Percentiles rank a stretch among this genome's conserved stretches.
These are phyloP conservation scores for Natator depressus DNA, from an alignment of 2,113 vertebrate genomes.

Conservation along the genomic window DNA sequence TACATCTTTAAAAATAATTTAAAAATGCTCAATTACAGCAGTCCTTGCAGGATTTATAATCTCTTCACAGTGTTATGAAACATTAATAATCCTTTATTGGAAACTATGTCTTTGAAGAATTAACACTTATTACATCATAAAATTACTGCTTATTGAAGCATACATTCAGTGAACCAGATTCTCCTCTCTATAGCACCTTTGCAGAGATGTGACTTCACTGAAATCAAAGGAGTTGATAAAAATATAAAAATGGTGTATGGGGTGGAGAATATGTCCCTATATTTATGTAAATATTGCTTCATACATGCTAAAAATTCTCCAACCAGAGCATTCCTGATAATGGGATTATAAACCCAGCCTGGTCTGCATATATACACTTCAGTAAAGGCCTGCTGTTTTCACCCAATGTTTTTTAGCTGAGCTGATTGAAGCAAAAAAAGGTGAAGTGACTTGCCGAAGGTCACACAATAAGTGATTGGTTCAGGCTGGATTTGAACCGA, in stretches of 20 bases:
- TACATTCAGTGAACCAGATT: neutral
- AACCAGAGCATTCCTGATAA: neutral
- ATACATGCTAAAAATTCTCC: neutral
- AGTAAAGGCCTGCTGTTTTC: neutral
- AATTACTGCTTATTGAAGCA: neutral
- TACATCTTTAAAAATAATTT: neutral
- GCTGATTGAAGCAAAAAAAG: neutral
- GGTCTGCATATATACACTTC: fast-evolving
- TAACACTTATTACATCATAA: neutral
- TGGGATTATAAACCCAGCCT: neutral
- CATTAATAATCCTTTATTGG: neutral
- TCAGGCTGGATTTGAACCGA: neutral
- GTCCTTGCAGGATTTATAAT: neutral
- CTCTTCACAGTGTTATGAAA: neutral
- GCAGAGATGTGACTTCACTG: neutral
- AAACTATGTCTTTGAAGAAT: neutral
- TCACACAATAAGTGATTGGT: neutral
- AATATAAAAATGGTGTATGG: neutral
- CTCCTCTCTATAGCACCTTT: neutral
- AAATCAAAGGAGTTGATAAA: neutral
- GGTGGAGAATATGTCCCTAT: neutral
- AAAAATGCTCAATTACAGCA: neutral
- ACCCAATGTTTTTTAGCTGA: neutral
- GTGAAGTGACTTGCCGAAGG: neutral
- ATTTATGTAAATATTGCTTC: neutral